These are phyloP conservation scores for Drosophila pallidifrons DNA, from an alignment of 1,140 invertebrate genomes.

Conservation along the genomic window DNA sequence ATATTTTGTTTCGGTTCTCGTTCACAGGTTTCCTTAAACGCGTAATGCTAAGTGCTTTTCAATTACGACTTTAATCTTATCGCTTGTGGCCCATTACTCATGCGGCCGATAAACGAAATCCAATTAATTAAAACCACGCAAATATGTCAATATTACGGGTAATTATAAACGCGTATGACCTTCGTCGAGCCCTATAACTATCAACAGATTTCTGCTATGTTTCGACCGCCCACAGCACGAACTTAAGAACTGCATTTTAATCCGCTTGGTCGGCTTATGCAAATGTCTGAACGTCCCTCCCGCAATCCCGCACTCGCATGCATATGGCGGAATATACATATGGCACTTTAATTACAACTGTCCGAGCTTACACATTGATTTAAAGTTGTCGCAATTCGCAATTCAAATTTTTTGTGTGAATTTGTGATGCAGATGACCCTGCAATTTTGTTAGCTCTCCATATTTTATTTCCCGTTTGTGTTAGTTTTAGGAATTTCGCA, in stretches of 20 bases:
- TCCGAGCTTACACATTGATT: slow-evolving; percentile 47
- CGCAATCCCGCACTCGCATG: too few species aligned
- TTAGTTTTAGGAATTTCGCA: slow-evolving; percentile 1
- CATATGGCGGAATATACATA: neutral
- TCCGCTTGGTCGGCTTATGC: slow-evolving; percentile 46
- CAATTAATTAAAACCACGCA: slow-evolving; percentile 48
- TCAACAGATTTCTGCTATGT: neutral
- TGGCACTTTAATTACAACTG: slow-evolving; percentile 32
- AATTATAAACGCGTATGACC: slow-evolving; percentile 3
- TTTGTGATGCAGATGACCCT: neutral
- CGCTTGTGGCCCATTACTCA: slow-evolving; percentile 21
- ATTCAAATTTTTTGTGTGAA: slow-evolving; percentile 4
- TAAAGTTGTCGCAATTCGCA: neutral
- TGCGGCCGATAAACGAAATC: slow-evolving; percentile 38
- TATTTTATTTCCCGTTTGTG: neutral
- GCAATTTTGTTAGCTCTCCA: neutral
- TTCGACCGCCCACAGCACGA: neutral
- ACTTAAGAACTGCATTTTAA: slow-evolving; percentile 33
- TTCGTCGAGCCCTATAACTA: neutral
- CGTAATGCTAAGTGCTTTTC: slow-evolving; percentile 9
- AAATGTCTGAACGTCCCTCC: slow-evolving; percentile 27
- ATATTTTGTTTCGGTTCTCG: neutral
- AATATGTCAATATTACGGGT: slow-evolving; percentile 43
- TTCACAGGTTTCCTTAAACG: neutral
- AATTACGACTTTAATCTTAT: slow-evolving; percentile 40